These are phyloP conservation scores for Podilymbus podiceps DNA, from an alignment of 2,113 vertebrate genomes.

Conservation along the genomic window DNA sequence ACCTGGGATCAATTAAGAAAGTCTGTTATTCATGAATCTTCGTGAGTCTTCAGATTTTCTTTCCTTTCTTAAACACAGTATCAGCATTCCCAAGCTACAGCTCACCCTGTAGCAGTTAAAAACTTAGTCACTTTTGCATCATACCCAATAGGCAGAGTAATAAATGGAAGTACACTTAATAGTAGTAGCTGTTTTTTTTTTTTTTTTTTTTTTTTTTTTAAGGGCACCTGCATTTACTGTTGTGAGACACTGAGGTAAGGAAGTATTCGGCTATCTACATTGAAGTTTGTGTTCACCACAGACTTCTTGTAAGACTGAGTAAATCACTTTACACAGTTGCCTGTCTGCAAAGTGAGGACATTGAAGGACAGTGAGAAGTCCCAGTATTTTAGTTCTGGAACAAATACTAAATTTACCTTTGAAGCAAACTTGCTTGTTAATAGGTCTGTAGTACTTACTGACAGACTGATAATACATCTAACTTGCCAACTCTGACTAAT, in stretches of 20 bases:
- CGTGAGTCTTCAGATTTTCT: not conserved
- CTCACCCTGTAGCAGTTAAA: not conserved
- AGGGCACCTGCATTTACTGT: not conserved
- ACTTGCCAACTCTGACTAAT: not conserved
- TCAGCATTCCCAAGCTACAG: not conserved
- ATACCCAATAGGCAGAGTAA: not conserved
- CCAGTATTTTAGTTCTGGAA: not conserved
- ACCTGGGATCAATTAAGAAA: not conserved
- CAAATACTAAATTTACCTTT: not conserved
- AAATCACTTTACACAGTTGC: not conserved
- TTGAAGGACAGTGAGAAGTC: not conserved
- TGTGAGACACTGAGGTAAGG: not conserved
- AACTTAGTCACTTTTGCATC: not conserved
- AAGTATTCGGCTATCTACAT: not conserved
- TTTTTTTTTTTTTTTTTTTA: not conserved
- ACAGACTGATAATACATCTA: not conserved
- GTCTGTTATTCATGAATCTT: not conserved
- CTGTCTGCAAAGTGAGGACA: not conserved
- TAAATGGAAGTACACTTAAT: not conserved
- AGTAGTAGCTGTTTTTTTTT: no score
- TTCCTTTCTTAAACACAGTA: not conserved
- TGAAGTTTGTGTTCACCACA: not conserved
- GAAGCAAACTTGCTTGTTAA: not conserved
- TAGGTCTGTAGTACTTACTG: not conserved
- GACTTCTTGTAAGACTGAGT: not conserved